Evolutionary conservation across 2,888 invertebrate genomes (phyloP), one percentile per base, ranked within the genome.

Genomic region (Penaeus monodon): DNA sequence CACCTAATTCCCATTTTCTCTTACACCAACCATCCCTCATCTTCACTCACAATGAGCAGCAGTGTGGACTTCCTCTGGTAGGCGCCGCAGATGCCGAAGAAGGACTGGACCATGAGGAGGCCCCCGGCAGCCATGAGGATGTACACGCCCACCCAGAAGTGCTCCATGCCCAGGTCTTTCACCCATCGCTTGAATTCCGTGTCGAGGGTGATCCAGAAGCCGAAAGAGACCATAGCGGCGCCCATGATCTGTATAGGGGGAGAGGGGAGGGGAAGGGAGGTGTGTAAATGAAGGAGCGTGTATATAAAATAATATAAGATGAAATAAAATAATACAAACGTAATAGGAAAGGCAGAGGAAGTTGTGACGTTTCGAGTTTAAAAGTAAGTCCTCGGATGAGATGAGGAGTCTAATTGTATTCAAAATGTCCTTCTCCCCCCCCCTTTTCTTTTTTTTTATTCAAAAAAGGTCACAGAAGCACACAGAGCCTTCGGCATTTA

Each of bases 81-180:
- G 0, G 96, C 95, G n/a, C 96, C 95, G 1, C 96, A 94, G 91
- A 97, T 97, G 64, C 97, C 97, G 80, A 97, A 92, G 92, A 97
- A 96, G 0, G 96, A 94, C 24, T 96, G 94, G 2, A 95, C 93
- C 94, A 97, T 95, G 91, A 97, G 94, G 33, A 96, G 92, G 29
- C 96, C 93, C 1, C 96, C 94, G 0, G 94, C 94, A 80, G 95
- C 94, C 86, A 97, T 95, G 89, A 97, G 94, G 89, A 98, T 94
- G 92, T 97, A 97, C 91, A 96, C 94, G 2, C 97, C 97, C 89
- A 95, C 96, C 93, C 97, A 97, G 92, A 96, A 97, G 88, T 95
- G 94, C 90, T 95, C 93, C 76, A 97, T 95, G 88, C 96, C 94
- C 89, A 98, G 92, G 88, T 95, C 95, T 78, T 94, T 94, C 90